These are phyloP conservation scores for Chloroceryle inda DNA, from an alignment of 2,797 vertebrate genomes.

Conservation along the genomic window DNA sequence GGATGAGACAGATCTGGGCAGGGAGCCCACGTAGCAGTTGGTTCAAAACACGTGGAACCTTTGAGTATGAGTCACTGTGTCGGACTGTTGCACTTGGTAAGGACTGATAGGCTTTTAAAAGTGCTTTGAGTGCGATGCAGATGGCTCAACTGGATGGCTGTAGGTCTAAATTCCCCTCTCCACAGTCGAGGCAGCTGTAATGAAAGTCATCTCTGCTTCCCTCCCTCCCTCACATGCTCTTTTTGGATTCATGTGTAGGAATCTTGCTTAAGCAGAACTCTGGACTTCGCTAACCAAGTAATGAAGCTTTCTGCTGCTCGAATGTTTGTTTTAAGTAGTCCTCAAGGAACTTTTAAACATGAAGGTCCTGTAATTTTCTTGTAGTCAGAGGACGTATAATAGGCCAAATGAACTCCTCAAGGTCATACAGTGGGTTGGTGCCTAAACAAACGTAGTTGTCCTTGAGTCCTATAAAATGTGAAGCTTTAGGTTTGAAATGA, in stretches of 20 bases:
- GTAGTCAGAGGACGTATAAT: too few relatives aligned
- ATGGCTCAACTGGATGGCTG: background rate
- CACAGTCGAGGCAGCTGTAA: background rate
- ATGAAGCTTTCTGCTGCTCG: background rate
- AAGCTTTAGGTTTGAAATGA: background rate
- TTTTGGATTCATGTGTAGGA: background rate
- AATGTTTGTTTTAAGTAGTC: background rate
- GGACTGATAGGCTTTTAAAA: background rate
- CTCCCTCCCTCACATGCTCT: background rate
- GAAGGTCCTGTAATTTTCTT: accelerated
- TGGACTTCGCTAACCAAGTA: background rate
- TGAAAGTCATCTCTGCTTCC: background rate
- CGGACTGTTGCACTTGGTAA: background rate
- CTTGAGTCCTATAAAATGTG: background rate
- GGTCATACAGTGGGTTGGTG: background rate
- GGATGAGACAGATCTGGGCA: slow-evolving; percentile 42
- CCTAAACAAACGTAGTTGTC: background rate
- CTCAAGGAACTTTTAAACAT: accelerated
- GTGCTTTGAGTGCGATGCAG: background rate
- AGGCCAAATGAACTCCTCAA: background rate
- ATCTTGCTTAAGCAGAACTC: background rate
- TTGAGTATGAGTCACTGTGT: background rate
- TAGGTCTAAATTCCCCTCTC: background rate
- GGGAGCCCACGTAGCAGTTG: slow-evolving; percentile 38
- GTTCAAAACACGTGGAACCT: background rate